Percentiles rank a stretch among this genome's conserved stretches.
phyloP scores from a whole-genome alignment of 2,113 vertebrate species.

The Falcunculus frontatus region DNA sequence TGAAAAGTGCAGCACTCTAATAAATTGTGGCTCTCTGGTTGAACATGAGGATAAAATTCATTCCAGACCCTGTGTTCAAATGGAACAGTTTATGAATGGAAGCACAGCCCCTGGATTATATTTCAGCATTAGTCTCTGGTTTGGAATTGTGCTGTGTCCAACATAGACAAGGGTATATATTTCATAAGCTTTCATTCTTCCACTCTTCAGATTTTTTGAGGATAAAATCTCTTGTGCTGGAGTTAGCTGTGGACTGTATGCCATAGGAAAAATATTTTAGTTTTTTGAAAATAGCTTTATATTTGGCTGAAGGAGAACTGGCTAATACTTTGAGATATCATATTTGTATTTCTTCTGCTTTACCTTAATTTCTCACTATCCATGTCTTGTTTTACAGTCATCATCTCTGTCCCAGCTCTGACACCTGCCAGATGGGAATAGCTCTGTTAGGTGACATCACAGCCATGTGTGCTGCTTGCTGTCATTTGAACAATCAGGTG shows the following conservation, averaged over 20 bases:
- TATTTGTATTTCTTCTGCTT: not conserved
- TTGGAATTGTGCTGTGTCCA: conserved; percentile 27
- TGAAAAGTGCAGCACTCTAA: conserved; percentile 15
- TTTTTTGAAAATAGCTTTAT: not conserved
- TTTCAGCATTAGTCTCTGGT: conserved; percentile 22
- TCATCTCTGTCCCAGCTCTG: not conserved
- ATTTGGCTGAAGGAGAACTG: not conserved
- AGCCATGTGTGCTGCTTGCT: not conserved
- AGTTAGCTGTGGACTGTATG: not conserved
- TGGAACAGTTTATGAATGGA: conserved; percentile 44
- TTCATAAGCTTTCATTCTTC: conserved; percentile 24
- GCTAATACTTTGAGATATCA: not conserved
- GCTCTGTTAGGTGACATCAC: not conserved
- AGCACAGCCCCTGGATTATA: conserved; percentile 3
- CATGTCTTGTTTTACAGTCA: not conserved
- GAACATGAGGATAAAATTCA: conserved; percentile 38
- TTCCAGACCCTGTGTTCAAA: conserved; percentile 6
- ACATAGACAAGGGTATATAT: not conserved
- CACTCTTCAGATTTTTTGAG: not conserved
- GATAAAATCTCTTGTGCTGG: not conserved
- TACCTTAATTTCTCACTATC: not conserved
- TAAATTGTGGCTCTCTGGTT: conserved; percentile 11
- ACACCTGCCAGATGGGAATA: not conserved
- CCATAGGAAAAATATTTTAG: not conserved
- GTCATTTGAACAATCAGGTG: not conserved